Evolutionary conservation across 2,888 invertebrate genomes (phyloP), one percentile per base, ranked within the genome.

Genomic region (Drosophila borealis): DNA sequence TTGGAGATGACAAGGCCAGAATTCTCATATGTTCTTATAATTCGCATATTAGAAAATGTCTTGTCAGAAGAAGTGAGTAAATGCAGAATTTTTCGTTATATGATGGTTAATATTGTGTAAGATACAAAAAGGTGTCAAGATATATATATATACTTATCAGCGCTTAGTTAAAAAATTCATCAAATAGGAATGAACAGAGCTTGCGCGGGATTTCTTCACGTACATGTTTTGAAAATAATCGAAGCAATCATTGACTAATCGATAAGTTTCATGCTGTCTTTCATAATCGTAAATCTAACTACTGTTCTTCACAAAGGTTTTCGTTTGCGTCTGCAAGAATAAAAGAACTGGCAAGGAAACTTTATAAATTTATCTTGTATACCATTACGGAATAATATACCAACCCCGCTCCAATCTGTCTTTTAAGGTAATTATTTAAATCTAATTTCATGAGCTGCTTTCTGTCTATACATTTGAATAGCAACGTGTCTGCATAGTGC

Each of bases 401-500:
- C 25, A 6, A 1, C 25, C 25, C 25, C 1, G 25, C 5, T 25
- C 25, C 25, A 25, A 6, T 6, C 1, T 25, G 5, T 25, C 6
- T 25, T 29, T 34, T 3, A 13, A 36, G 36, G 13, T 36, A 13
- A 36, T 36, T 1, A 36, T 13, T 0, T 2, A 46, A 17, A 25
- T 14, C 1, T 4, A 10, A 0, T 11, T 34, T 34, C 3, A 5
- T 13, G 21, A 25, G 11, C 33, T 42, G 65, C 49, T 17, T 50
- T 55, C 25, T 19, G 10, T n/a, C 0, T 19, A 14, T 25, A 8
- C 10, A 33, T 74, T 72, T 39, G 5, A 70, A 61, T 21, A 8
- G 3, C 44, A 75, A 75, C 63, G 75, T 60, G 17, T 37, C 42
- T 2, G 2, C 3, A 10, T 0, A 9, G 70, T 21, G 41, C 54